Conservation (phyloP, 2,888 invertebrate genomes). For the Microplitis deprimator region DNA sequence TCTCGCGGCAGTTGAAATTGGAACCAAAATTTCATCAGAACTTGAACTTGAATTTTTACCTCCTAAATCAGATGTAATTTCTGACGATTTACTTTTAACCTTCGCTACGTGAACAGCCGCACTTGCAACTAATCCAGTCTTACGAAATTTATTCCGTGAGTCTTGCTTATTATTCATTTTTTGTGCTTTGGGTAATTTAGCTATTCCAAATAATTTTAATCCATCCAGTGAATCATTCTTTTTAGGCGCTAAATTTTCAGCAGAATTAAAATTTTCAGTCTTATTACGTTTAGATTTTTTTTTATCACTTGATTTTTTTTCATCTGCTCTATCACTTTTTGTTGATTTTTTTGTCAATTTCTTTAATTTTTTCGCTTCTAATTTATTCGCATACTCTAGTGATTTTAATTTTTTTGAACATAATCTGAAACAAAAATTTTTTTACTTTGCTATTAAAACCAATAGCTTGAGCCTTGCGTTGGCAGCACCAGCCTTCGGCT, state of each 20-base stretch:
- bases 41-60: constrained; percentile 57
- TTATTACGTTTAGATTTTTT: constrained; percentile 9
- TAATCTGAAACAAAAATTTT: constrained; percentile 71
- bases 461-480: constrained; percentile 17
- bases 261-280: constrained; percentile 2
- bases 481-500: neutral
- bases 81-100: constrained; percentile 47
- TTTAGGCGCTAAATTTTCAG: neutral
- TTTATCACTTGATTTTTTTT: constrained; percentile 35
- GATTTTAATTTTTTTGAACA: constrained; percentile 78
- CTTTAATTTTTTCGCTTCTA: constrained; percentile 54
- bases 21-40: constrained; percentile 54
- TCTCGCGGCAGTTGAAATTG: constrained; percentile 27
- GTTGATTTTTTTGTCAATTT: constrained; percentile 53
- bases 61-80: neutral
- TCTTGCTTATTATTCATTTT: constrained; percentile 43
- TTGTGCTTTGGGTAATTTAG: constrained; percentile 56
- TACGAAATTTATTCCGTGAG: constrained; percentile 73
- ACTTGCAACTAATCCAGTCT: constrained; percentile 76
- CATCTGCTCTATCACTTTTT: constrained; percentile 35
- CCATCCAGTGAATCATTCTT: constrained; percentile 58
- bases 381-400: constrained; percentile 53
- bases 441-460: neutral
- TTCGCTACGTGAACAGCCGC: constrained; percentile 64
- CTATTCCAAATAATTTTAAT: constrained; percentile 57